Percentiles rank a stretch among this genome's conserved stretches.
phyloP scores from a whole-genome alignment of 1,140 invertebrate species.

The Eupeodes corollae region DNA sequence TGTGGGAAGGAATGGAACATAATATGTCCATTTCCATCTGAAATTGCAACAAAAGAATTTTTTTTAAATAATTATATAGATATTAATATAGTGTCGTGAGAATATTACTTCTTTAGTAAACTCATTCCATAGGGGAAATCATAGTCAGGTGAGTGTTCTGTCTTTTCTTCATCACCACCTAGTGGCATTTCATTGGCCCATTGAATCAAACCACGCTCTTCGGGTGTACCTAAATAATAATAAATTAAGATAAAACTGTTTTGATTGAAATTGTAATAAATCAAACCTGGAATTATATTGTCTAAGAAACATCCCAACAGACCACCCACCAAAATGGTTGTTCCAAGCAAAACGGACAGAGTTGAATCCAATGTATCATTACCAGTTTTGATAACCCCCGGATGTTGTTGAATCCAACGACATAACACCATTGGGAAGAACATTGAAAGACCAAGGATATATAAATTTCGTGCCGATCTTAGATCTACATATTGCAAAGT shows the following conservation, averaged over 20 bases:
- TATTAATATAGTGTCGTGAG: background rate
- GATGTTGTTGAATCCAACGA: slow-evolving; percentile 59
- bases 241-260: background rate
- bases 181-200: slow-evolving; percentile 62
- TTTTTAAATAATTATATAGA: background rate
- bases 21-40: slow-evolving; percentile 55
- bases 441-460: slow-evolving; percentile 78
- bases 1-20: slow-evolving; percentile 57
- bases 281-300: slow-evolving; percentile 71
- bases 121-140: slow-evolving; percentile 64
- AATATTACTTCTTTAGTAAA: slow-evolving; percentile 42
- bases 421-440: slow-evolving; percentile 74
- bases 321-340: slow-evolving; percentile 76
- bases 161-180: slow-evolving; percentile 38
- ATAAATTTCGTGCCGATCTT: slow-evolving; percentile 71
- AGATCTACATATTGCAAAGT: slow-evolving; percentile 72
- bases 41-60: slow-evolving; percentile 16
- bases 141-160: slow-evolving; percentile 47
- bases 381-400: slow-evolving; percentile 56
- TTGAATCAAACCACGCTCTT: slow-evolving; percentile 55
- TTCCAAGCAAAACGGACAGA: slow-evolving; percentile 66
- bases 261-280: background rate
- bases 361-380: slow-evolving; percentile 59
- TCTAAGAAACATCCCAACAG: slow-evolving; percentile 68
- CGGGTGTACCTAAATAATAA: slow-evolving; percentile 44